phyloP scores from a whole-genome alignment of 2,888 invertebrate species.

The Meghimatium bilineatum region DNA sequence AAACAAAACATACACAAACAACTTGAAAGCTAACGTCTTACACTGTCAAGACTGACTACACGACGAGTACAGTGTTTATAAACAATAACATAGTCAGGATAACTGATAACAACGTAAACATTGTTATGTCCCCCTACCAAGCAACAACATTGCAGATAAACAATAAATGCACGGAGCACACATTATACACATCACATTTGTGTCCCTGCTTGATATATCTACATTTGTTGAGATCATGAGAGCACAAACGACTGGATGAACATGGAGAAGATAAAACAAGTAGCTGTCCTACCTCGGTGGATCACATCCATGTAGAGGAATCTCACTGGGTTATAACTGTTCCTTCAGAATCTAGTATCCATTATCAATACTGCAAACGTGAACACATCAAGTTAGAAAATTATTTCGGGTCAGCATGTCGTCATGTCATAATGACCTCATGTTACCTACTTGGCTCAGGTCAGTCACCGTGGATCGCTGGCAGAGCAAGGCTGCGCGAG shows the following conservation, averaged over 20 bases:
- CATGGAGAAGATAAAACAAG: neutral
- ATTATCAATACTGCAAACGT: constrained; percentile 11
- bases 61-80: too few species aligned
- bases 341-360: constrained; percentile 5
- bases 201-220: neutral
- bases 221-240: neutral
- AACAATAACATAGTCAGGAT: too few species aligned
- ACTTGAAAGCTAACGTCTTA: neutral
- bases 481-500: constrained; percentile 42
- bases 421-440: constrained; percentile 54
- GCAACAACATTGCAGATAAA: neutral
- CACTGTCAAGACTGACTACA: too few species aligned
- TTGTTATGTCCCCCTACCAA: neutral
- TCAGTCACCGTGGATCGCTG: constrained; percentile 54
- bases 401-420: constrained; percentile 55
- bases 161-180: constrained; percentile 5
- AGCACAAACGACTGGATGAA: neutral
- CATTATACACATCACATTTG: neutral
- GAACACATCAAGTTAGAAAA: constrained; percentile 38
- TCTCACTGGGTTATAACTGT: neutral
- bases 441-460: constrained; percentile 54
- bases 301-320: neutral
- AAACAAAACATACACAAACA: neutral
- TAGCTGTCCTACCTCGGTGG: constrained; percentile 12
- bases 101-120: neutral